phyloP scores from a whole-genome alignment of 2,797 vertebrate genomes.

The Paramormyrops hopkinsi region DNA sequence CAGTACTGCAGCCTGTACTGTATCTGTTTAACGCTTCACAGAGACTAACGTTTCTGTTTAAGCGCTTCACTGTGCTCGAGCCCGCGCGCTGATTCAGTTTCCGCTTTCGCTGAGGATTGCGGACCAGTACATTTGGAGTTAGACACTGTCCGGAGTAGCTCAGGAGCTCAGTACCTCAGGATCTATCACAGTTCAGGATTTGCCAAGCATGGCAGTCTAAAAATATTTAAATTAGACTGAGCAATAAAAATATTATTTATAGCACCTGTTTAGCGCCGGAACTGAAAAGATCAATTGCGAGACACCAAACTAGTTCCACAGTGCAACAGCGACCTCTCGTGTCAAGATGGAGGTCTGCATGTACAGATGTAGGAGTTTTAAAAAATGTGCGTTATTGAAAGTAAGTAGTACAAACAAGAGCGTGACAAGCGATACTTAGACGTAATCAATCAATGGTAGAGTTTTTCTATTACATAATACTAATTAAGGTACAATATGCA shows the following conservation, averaged over 20 bases:
- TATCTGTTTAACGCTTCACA: not conserved
- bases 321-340: conserved; percentile 10
- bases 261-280: not conserved
- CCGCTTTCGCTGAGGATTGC: not conserved
- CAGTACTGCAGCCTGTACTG: not conserved
- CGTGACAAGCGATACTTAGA: not conserved
- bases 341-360: not conserved
- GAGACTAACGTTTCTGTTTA: not conserved
- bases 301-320: not conserved
- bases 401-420: not conserved
- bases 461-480: not conserved
- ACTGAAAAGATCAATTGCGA: not conserved
- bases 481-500: not conserved
- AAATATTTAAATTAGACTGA: not conserved
- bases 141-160: not conserved
- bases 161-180: not conserved
- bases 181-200: too few species aligned
- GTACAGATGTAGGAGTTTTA: not conserved
- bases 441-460: not conserved
- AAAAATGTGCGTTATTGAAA: not conserved
- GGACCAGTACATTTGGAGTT: not conserved
- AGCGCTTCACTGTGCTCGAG: not conserved
- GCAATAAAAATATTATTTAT: not conserved
- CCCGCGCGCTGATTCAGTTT: not conserved
- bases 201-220: not conserved